These are phyloP conservation scores for Smittia aterrima DNA, from an alignment of 2,888 invertebrate species.

Conservation along the genomic window DNA sequence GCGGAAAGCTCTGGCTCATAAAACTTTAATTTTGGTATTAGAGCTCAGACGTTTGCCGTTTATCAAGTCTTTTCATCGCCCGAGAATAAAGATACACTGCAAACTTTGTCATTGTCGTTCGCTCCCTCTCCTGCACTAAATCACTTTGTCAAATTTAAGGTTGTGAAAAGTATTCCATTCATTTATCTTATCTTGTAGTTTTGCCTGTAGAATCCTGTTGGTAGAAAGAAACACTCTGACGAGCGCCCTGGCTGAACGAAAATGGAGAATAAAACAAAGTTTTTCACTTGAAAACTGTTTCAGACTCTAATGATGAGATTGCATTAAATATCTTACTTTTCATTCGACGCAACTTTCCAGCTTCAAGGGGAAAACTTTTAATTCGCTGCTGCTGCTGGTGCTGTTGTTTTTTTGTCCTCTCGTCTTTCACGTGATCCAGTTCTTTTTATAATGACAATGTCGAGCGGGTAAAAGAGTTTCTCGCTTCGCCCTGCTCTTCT, in stretches of 20 bases:
- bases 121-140: constrained; percentile 4
- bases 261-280: not conserved
- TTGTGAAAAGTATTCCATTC: constrained; percentile 16
- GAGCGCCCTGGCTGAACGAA: not conserved
- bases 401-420: not conserved
- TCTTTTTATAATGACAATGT: not conserved
- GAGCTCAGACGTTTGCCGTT: constrained; percentile 1
- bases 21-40: constrained; percentile 13
- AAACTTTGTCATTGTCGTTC: constrained; percentile 16
- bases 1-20: not conserved
- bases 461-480: not conserved
- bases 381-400: not conserved
- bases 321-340: constrained; percentile 30
- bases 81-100: not conserved
- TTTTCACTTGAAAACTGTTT: not conserved
- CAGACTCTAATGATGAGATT: constrained; percentile 36
- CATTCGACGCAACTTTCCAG: no score
- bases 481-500: no score
- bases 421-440: not conserved
- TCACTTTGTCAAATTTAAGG: constrained; percentile 21
- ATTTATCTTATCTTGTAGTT: constrained; percentile 22
- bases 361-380: constrained; percentile 16
- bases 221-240: not conserved
- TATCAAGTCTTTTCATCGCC: constrained; percentile 17
- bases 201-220: constrained; percentile 3